Conservation (phyloP, 2,797 vertebrate genomes). For the Eurystomus glaucurus region DNA sequence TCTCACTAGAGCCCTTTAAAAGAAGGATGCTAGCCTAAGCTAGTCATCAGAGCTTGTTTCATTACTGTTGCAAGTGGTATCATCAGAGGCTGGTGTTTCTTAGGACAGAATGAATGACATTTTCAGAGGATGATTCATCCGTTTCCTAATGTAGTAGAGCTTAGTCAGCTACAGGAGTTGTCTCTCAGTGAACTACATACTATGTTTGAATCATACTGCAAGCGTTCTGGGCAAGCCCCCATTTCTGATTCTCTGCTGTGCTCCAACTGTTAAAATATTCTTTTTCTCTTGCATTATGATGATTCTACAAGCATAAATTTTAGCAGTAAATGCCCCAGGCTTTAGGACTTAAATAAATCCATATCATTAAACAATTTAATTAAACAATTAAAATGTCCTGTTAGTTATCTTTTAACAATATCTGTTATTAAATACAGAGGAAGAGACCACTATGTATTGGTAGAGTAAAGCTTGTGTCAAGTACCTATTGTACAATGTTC, state of each 20-base stretch:
- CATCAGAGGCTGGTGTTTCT: constrained; percentile 7
- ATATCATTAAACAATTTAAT: not conserved
- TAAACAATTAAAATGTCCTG: not conserved
- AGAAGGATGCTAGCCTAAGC: constrained; percentile 1
- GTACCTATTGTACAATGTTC: not conserved
- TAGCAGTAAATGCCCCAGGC: not conserved
- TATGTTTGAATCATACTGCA: not conserved
- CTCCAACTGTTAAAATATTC: not conserved
- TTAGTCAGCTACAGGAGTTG: constrained; percentile 34
- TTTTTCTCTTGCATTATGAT: not conserved
- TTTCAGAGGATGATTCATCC: constrained; percentile 53
- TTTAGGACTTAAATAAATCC: not conserved
- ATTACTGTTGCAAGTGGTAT: not conserved
- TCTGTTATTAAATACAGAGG: not conserved
- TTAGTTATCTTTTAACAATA: not conserved
- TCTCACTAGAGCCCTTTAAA: not conserved
- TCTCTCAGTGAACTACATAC: not conserved
- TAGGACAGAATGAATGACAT: constrained; percentile 19
- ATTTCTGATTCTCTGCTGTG: not conserved
- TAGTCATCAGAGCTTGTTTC: not conserved
- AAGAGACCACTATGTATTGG: not conserved
- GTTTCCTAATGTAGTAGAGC: not conserved
- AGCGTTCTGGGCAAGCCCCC: not conserved
- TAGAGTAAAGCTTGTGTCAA: not conserved
- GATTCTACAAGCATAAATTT: not conserved